These are phyloP conservation scores for Amazonetta brasiliensis DNA, from an alignment of 2,797 vertebrate species.

Conservation along the genomic window DNA sequence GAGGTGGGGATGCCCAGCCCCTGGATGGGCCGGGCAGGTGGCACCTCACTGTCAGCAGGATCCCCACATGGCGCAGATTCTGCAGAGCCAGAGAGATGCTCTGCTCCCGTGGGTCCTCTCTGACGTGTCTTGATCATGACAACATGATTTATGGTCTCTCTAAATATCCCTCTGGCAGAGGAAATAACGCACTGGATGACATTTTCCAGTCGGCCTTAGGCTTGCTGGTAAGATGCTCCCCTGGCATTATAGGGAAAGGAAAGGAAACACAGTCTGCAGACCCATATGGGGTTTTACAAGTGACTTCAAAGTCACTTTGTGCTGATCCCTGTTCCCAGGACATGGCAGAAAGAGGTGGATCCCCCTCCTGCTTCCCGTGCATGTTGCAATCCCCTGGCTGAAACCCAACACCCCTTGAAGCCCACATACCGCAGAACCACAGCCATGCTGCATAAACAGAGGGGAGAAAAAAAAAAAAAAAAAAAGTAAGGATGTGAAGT, in stretches of 20 bases:
- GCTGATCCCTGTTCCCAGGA: neutral
- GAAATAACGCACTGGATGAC: neutral
- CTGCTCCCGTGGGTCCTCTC: neutral
- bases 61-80: neutral
- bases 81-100: neutral
- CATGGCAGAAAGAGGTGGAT: neutral
- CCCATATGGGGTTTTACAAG: neutral
- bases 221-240: neutral
- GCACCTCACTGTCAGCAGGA: neutral
- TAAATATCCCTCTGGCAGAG: constrained; percentile 24
- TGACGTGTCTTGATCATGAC: neutral
- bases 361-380: rapidly evolving
- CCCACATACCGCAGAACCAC: neutral
- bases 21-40: neutral
- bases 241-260: neutral
- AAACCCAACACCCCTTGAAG: neutral
- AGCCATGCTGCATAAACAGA: neutral
- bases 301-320: neutral
- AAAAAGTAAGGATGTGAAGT: neutral
- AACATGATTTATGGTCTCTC: constrained; percentile 23
- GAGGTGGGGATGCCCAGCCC: neutral
- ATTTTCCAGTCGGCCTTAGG: constrained; percentile 23
- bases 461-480: no score
- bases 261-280: neutral
- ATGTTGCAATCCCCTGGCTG: neutral